Conservation (phyloP, 1,140 invertebrate species). For the Lerema accius region DNA sequence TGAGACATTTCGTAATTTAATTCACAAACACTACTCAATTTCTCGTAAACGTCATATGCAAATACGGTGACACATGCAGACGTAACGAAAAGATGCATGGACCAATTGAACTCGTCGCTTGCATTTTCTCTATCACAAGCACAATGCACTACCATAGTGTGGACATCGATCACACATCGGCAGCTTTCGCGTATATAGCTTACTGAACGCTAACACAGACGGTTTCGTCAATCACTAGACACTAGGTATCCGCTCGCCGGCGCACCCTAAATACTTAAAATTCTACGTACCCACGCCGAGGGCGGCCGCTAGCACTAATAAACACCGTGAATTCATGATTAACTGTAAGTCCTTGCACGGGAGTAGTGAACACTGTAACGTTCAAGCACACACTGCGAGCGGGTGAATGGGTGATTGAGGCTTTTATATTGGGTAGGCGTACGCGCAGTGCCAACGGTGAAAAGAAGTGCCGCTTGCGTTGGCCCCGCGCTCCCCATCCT, state of each 20-base stretch:
- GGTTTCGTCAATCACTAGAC: constrained; percentile 42
- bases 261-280: constrained; percentile 73
- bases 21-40: constrained; percentile 10
- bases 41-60: constrained; percentile 2
- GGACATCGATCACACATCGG: constrained; percentile 43
- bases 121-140: constrained; percentile 29
- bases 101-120: neutral
- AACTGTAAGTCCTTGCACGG: constrained; percentile 76
- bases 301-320: constrained; percentile 79
- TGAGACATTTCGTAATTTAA: neutral
- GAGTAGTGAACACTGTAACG: constrained; percentile 75
- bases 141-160: constrained; percentile 40
- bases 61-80: neutral
- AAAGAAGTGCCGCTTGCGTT: constrained; percentile 62
- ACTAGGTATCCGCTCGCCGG: constrained; percentile 39
- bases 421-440: constrained; percentile 79
- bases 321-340: constrained; percentile 79
- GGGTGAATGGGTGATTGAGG: constrained; percentile 76
- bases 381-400: constrained; percentile 80
- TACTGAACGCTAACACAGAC: constrained; percentile 37
- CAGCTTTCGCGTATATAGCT: constrained; percentile 49
- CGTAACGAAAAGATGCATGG: too few relatives aligned
- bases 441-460: constrained; percentile 62
- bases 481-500: constrained; percentile 42
- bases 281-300: constrained; percentile 79